Base-by-base conservation (phyloP, 2,888 invertebrate genomes). In the Miltochrista miniata region DNA sequence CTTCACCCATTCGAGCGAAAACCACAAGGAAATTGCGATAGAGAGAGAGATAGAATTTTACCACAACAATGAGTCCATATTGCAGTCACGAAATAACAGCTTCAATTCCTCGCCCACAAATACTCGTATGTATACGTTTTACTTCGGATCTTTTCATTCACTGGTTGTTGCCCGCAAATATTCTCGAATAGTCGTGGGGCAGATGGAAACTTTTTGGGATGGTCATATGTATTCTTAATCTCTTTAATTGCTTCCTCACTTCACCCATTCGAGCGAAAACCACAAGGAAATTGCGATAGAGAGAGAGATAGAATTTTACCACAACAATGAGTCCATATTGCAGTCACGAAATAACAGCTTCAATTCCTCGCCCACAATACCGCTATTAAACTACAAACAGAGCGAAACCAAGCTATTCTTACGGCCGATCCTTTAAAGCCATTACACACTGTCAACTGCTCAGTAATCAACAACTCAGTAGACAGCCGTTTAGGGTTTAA, bases 371-470 rank as follows among this genome's bases (percentile, higher is more conserved):
- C 55, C 48, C 55, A 68, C 69, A 70, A 69, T 70, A 59, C 59
- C 52, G 73, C 72, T 72, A 62, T 70, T 71, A 63, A 70, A 74
- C 74, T 72, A 74, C 70, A 76, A 78, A 77, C 70, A 72, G 71
- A 75, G 63, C 72, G 59, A 68, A 74, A 74, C 63, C 56, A 61
- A 70, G 74, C 77, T 81, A 79, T 83, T 83, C 78, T 72, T 69
- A 70, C 65, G 61, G 59, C 56, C 66, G 68, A 73, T 72, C 70
- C 71, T 76, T 71, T 70, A 68, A 69, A 24, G 18, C 18, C 18
- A 24, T 24, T 24, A 24, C 18, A 5, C 18, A 24, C 5, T 24
- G 18, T 24, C 18, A 24, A 24, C 18, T 24, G 18, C 18, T 24
- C 18, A 24, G 18, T 24, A 24, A 24, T 24, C 18, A 24, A 5